Evolutionary conservation across 2,888 invertebrate genomes (phyloP).

Genomic region (Melieria crassipennis): DNA sequence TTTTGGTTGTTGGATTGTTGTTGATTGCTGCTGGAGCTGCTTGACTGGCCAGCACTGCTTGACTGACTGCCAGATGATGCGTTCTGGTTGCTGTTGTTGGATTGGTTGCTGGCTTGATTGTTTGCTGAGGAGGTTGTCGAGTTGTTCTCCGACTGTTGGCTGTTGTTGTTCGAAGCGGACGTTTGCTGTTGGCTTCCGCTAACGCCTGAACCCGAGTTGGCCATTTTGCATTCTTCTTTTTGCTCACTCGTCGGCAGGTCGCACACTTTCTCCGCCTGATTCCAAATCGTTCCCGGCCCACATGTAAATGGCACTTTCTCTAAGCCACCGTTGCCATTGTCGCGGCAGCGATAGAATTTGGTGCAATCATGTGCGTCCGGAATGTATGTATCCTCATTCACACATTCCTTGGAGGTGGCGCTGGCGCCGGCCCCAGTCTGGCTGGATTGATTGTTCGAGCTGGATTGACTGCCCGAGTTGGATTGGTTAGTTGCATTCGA

Average conservation of each 20-base stretch:
- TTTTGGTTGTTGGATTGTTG: constrained; percentile 41
- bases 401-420: constrained; percentile 51
- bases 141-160: constrained; percentile 10
- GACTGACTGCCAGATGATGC: constrained; percentile 43
- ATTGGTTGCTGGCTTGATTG: constrained; percentile 24
- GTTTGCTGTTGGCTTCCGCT: constrained; percentile 30
- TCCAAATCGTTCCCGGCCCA: constrained; percentile 71
- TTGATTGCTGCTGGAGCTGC: constrained; percentile 36
- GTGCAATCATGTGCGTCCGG: constrained; percentile 67
- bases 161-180: constrained; percentile 26
- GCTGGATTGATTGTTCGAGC: constrained; percentile 17
- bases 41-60: constrained; percentile 38
- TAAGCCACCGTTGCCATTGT: constrained; percentile 64
- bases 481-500: constrained; percentile 16
- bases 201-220: constrained; percentile 33
- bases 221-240: constrained; percentile 51
- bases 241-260: constrained; percentile 59
- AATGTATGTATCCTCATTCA: constrained; percentile 64
- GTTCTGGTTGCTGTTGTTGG: constrained; percentile 24
- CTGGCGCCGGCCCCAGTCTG: constrained; percentile 22
- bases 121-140: constrained; percentile 18
- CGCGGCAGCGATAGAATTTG: constrained; percentile 71
- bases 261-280: constrained; percentile 69
- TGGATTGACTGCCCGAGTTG: background rate
- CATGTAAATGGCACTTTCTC: constrained; percentile 69